phyloP scores from a whole-genome alignment of 2,797 vertebrate species.

The Fringilla coelebs region DNA sequence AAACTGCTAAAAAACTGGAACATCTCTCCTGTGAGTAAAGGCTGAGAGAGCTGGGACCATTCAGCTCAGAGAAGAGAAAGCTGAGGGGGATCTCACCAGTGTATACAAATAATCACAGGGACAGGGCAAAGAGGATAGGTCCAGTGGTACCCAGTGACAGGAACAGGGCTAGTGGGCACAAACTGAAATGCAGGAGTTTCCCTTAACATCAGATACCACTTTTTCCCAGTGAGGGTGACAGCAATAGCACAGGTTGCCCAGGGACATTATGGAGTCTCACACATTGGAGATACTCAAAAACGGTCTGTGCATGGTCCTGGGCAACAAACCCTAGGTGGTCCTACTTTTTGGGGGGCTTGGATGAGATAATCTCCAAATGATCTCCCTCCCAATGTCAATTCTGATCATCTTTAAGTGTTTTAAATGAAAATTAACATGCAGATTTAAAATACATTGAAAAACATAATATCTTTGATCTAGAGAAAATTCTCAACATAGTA shows the following conservation, averaged over 20 bases:
- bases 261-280: background rate
- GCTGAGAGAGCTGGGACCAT: background rate
- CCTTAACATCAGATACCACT: background rate
- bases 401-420: background rate
- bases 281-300: background rate
- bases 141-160: background rate
- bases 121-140: background rate
- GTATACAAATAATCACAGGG: background rate
- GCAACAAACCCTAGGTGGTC: background rate
- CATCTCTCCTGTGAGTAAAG: background rate
- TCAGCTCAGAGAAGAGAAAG: background rate
- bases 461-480: rapidly evolving
- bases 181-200: background rate
- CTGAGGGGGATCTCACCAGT: background rate
- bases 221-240: background rate
- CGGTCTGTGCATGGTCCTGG: background rate
- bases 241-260: background rate
- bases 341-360: background rate
- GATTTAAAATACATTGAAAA: background rate
- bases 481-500: background rate
- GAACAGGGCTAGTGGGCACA: background rate
- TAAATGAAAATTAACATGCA: background rate
- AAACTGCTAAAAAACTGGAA: background rate
- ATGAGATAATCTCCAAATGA: background rate
- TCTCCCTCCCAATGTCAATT: background rate